Evolutionary conservation across 2,888 invertebrate genomes (phyloP).

Genomic region (Hemistola chrysoprasaria): DNA sequence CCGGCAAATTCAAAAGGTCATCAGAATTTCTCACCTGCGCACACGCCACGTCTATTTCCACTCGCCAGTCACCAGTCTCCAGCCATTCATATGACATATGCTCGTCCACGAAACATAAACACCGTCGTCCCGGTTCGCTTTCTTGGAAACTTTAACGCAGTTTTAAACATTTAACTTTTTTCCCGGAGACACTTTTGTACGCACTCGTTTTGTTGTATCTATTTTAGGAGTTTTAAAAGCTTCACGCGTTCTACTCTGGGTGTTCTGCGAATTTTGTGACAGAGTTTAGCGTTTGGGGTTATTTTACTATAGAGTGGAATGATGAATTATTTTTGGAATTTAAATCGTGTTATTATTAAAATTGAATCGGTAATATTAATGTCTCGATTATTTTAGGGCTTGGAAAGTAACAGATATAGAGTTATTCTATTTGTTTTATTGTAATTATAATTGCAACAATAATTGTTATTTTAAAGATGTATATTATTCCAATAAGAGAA

Average conservation of each 20-base stretch:
- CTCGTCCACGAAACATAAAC: constrained; percentile 61
- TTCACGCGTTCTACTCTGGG: constrained; percentile 23
- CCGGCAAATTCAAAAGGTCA: background rate
- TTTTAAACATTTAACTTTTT: constrained; percentile 60
- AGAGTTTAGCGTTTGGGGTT: background rate
- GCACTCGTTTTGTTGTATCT: constrained; percentile 46
- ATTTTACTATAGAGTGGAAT: background rate
- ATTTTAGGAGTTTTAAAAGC: constrained; percentile 35
- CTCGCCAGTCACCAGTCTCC: constrained; percentile 11
- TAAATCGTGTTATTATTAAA: too few relatives aligned
- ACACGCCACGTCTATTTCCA: constrained; percentile 16
- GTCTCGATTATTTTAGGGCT: too few relatives aligned
- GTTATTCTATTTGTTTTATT: too few relatives aligned
- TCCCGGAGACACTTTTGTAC: constrained; percentile 62
- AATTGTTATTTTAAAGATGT: too few relatives aligned
- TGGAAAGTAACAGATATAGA: too few relatives aligned
- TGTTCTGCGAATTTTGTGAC: constrained; percentile 16
- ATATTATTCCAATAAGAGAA: too few relatives aligned
- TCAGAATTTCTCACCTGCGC: constrained; percentile 11
- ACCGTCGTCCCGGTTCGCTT: constrained; percentile 67
- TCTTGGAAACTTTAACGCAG: constrained; percentile 73
- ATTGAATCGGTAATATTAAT: too few relatives aligned
- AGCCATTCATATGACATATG: constrained; percentile 64
- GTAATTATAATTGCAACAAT: too few relatives aligned
- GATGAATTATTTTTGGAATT: too few relatives aligned